These are phyloP conservation scores for Gibbula magus DNA, from an alignment of 2,888 invertebrate genomes.

Conservation along the genomic window DNA sequence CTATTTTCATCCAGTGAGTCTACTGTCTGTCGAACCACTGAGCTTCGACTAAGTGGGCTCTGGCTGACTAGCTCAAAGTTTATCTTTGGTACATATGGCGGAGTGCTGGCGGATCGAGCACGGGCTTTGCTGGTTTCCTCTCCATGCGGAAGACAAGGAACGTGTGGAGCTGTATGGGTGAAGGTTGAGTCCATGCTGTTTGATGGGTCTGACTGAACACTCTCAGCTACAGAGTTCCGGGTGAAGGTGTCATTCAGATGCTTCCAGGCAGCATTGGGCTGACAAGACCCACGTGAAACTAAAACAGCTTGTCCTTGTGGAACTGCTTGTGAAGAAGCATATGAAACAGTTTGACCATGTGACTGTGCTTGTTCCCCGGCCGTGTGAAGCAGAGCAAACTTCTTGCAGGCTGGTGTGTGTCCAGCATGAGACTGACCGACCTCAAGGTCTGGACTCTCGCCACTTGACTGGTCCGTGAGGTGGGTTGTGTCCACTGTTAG, in stretches of 20 bases:
- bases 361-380: neutral
- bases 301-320: neutral
- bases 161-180: too few relatives aligned
- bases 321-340: neutral
- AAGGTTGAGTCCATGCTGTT: neutral
- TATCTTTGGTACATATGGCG: neutral
- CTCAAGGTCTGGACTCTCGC: neutral
- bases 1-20: neutral
- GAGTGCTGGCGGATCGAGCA: neutral
- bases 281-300: neutral
- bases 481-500: neutral
- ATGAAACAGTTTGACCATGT: neutral
- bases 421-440: constrained; percentile 14
- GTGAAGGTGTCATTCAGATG: neutral
- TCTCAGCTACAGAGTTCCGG: neutral
- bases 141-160: too few relatives aligned
- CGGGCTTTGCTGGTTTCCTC: neutral
- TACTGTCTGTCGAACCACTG: neutral
- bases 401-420: constrained; percentile 32
- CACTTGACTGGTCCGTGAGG: neutral
- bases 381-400: neutral
- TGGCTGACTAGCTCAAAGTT: neutral
- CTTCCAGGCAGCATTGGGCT: neutral
- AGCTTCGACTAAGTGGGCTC: neutral
- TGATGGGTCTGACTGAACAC: neutral